These are phyloP conservation scores for Empis livida DNA, from an alignment of 2,888 invertebrate species.

Conservation along the genomic window DNA sequence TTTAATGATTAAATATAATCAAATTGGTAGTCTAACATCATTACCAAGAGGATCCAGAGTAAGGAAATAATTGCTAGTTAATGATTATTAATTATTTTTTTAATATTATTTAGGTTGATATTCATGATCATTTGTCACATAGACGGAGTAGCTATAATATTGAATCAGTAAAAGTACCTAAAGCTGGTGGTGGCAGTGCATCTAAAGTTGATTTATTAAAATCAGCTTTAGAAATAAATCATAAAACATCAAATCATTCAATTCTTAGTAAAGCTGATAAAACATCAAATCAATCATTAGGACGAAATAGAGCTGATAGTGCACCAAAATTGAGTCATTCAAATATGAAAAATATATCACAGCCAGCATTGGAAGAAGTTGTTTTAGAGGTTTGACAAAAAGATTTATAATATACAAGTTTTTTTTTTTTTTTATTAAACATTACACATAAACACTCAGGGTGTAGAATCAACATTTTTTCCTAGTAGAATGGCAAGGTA, in stretches of 20 bases:
- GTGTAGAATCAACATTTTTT: slow-evolving; percentile 36
- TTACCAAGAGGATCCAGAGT: slow-evolving; percentile 51
- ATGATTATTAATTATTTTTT: not conserved
- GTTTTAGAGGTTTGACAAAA: slow-evolving; percentile 39
- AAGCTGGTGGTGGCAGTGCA: slow-evolving; percentile 33
- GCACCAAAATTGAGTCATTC: slow-evolving; percentile 45
- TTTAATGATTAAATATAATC: slow-evolving; percentile 62
- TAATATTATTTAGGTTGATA: slow-evolving; percentile 26
- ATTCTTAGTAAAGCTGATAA: slow-evolving; percentile 36
- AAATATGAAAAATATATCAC: slow-evolving; percentile 46
- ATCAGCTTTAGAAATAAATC: slow-evolving; percentile 56
- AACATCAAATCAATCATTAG: slow-evolving; percentile 47
- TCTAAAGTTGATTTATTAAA: slow-evolving; percentile 50
- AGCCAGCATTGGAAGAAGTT: slow-evolving; percentile 41
- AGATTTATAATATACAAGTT: slow-evolving; percentile 1
- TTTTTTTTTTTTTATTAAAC: slow-evolving; percentile 2
- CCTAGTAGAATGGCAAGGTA: slow-evolving; percentile 36
- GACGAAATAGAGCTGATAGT: slow-evolving; percentile 44
- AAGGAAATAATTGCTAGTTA: slow-evolving; percentile 19
- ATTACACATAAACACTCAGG: slow-evolving; percentile 21
- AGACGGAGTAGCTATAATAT: slow-evolving; percentile 37
- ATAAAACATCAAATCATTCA: slow-evolving; percentile 40
- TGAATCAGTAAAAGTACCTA: slow-evolving; percentile 29
- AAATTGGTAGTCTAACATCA: slow-evolving; percentile 60
- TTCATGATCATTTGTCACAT: slow-evolving; percentile 35